Conservation (phyloP, 2,888 invertebrate species). For the Drosophila imparisetae region DNA sequence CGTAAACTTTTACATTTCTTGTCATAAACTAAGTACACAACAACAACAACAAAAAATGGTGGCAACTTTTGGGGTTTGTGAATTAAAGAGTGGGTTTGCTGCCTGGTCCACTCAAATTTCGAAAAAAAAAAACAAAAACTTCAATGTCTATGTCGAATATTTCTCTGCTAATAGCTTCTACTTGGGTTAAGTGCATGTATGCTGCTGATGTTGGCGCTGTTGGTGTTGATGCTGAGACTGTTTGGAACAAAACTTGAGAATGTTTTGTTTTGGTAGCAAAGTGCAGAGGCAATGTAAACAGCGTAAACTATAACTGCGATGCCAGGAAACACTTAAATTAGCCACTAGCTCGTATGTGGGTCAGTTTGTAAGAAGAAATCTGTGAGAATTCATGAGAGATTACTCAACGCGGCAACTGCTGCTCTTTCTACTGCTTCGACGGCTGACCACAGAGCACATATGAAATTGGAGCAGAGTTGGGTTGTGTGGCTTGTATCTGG, state of each 20-base stretch:
- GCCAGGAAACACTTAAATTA: conserved; percentile 79
- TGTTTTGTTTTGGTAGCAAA: conserved; percentile 78
- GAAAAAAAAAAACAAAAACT: conserved; percentile 25
- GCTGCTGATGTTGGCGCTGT: conserved; percentile 3
- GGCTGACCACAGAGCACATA: conserved; percentile 64
- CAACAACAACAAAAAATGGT: conserved; percentile 6
- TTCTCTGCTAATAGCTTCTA: conserved; percentile 69
- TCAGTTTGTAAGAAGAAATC: conserved; percentile 71
- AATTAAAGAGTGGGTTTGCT: conserved; percentile 38
- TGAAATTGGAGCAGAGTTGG: conserved; percentile 54
- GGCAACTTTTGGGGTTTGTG: conserved; percentile 25
- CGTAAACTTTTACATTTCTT: conserved; percentile 59
- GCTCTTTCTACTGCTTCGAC: neutral
- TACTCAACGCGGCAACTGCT: conserved; percentile 60
- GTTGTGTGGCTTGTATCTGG: conserved; percentile 40
- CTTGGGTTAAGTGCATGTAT: conserved; percentile 53
- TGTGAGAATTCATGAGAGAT: conserved; percentile 66
- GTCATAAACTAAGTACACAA: conserved; percentile 44
- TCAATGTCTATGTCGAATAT: conserved; percentile 58
- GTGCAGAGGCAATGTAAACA: conserved; percentile 71
- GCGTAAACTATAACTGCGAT: conserved; percentile 78
- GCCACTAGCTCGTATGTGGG: conserved; percentile 75
- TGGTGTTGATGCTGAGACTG: conserved; percentile 23
- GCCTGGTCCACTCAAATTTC: conserved; percentile 66
- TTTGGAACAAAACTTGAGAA: conserved; percentile 55